Evolutionary conservation across 2,888 invertebrate species (phyloP), one percentile per base, ranked within the genome.

Genomic region (Orchesella flavescens): DNA sequence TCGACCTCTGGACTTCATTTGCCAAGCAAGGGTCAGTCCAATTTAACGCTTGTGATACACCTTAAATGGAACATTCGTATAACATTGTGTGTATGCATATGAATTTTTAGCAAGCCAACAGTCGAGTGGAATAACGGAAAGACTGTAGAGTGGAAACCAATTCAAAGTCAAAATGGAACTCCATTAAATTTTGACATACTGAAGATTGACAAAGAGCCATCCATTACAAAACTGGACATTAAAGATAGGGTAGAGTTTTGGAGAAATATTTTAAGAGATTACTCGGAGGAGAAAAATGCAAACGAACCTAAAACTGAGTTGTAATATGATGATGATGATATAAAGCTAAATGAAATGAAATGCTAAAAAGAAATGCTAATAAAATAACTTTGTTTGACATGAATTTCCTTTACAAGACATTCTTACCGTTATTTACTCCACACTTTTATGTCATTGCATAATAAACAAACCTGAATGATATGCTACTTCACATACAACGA

Each of bases 1-100:
- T 73, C 15, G 59, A 69, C 5, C 73, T 80, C 44, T 80, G 80
- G 80, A n/a, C 24, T 17, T 66, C 80, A 1, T 66, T 66, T 66
- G 66, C 66, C 4, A 66, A 66, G 44, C 5, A 17, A 5, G 66
- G 44, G 66, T 66, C 13, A 59, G 59, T 19, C n/a, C n/a, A n/a
- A 12, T 57, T 12, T 17, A 57, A 17, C 9, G 17, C 15, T 57
- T n/a, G n/a, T 57, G 9, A 12, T 17, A 46, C 9, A 46, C 10
- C 12, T 59, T 59, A 19, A 17, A 10, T 59, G 12, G 21, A 19
- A 59, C 17, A 59, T 3, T n/a, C n/a, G 17, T 17, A 19, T 9
- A 15, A 19, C 19, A 59, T 59, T 59, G 1, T 59, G n/a, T n/a
- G n/a, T 17, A 19, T 59, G 12, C 17, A 10, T 10, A 4, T 59